Evolutionary conservation across 2,797 vertebrate genomes (phyloP), one percentile per base, ranked within the genome.

Genomic region (Mus minutoides): DNA sequence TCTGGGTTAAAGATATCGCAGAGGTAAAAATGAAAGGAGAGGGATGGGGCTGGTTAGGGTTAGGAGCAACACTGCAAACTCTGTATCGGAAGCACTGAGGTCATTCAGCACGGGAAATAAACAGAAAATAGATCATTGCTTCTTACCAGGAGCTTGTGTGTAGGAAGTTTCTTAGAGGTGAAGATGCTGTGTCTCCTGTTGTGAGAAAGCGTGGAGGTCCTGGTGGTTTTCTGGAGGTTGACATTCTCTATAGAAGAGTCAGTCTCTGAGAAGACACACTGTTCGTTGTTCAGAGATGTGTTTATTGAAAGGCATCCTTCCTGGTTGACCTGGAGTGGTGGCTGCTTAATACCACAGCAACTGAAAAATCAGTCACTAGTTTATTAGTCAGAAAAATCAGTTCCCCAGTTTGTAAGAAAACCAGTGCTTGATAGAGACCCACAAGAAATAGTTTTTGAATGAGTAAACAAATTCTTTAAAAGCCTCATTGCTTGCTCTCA

Each of bases 1-100:
- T 77, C 4, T 94, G 89, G 22, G 46, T 76, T 92, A 88, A 73
- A 60, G 88, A 76, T 94, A 52, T 87, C 82, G 76, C 34, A 71
- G 54, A 88, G 19, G 75, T 91, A 62, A 77, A 78, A 79, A 11
- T 2, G 29, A 31, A 73, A 67, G 7, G 16, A 67, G 0, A 54
- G 5, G 19, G 26, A 24, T 85, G 26, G n/a, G 69, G n/a, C n/a
- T 56, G n/a, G 31, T 8, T 43, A 13, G 52, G 86, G 21, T 56
- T 56, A 21, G 40, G 69, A 58, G 26, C 22, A 29, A 37, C 34
- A 13, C 26, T 54, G 56, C 17, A 40, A 60, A 34, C 54, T 43
- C 19, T 60, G n/a, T n/a, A 22, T 88, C 26, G 43, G 17, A 75
- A 69, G 8, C 22, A 88, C 6, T 24, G 60, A 93, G 75, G 11